Evolutionary conservation across 1,140 invertebrate genomes (phyloP), one percentile per base, ranked within the genome.

Genomic region (Mactra quadrangularis): DNA sequence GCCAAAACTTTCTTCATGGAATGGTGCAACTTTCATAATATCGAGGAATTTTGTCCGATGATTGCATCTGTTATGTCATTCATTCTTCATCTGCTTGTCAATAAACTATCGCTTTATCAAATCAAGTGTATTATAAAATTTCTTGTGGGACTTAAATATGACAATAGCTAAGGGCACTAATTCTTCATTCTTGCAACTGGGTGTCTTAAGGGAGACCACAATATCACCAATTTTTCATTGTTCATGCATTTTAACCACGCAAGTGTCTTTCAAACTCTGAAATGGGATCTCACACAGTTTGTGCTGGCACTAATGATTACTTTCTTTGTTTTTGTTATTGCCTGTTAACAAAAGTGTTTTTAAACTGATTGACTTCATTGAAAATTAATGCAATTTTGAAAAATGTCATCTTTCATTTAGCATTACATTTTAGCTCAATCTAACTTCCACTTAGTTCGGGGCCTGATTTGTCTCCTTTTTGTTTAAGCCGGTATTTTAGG

Each of bases 211-310:
- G 64, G 64, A 68, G 0, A 19, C 15, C 13, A 17, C 45, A 50
- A 50, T 22, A 27, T 50, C 27, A 41, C 27, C 25, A 25, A 68
- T 29, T 33, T 68, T 68, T 68, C 45, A 68, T 68, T 68, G 64
- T 68, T 68, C 31, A 41, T 68, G 64, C 64, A 68, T 52, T 47
- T 50, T 50, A 25, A 27, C 38, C 19, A 19, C 47, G 64, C 64
- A 50, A 41, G 38, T 68, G 64, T 68, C 64, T 45, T 68, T 68
- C 64, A 68, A 50, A 68, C 35, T 64, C 64, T 52, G 64, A 27
- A 68, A 68, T 68, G 41, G 17, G 29, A 68, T 68, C 41, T 68
- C 64, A 68, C 64, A 68, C 64, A 29, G 27, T 68, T 13, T 35
- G 9, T 50, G 64, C 45, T 50, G 45, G 64, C 31, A 41, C n/a